Conservation (phyloP, 2,888 invertebrate species). For the Cryptophagus acutangulus region DNA sequence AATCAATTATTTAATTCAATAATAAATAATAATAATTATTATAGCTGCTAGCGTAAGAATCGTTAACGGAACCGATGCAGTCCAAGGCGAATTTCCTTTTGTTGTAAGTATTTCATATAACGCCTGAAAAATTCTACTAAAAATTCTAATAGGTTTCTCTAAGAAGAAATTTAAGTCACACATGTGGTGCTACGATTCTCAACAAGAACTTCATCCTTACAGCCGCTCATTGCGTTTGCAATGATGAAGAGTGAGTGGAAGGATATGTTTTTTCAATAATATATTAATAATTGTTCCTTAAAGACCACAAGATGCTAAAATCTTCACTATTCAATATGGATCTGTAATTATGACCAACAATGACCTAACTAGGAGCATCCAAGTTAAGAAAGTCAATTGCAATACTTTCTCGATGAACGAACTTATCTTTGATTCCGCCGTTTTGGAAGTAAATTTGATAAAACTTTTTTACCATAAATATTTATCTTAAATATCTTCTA, state of each 20-base stretch:
- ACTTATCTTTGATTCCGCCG: conserved; percentile 18
- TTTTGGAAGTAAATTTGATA: conserved; percentile 13
- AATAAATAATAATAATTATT: conserved; percentile 8
- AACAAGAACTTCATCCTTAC: conserved; percentile 20
- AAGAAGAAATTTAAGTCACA: conserved; percentile 14
- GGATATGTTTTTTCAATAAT: background rate
- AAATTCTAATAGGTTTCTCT: conserved; percentile 24
- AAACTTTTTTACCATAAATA: background rate
- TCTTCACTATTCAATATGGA: conserved; percentile 18
- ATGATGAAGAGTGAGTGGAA: conserved; percentile 13
- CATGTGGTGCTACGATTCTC: conserved; percentile 23
- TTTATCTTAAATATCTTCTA: conserved; percentile 6
- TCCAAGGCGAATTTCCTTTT: conserved; percentile 31
- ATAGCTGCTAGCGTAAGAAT: conserved; percentile 21
- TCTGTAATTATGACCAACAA: conserved; percentile 14
- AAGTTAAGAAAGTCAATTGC: conserved; percentile 12
- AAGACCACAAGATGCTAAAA: conserved; percentile 13
- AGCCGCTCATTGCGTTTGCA: conserved; percentile 25
- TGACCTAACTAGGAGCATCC: conserved; percentile 11
- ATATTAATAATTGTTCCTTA: background rate
- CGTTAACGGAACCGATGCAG: conserved; percentile 30
- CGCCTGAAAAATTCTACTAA: background rate
- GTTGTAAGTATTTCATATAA: conserved; percentile 22
- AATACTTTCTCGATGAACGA: conserved; percentile 6
- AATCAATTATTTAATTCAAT: background rate